Percentiles rank a stretch among this genome's conserved stretches.
These are phyloP conservation scores for Melanerpes aurifrons DNA, from an alignment of 2,113 vertebrate genomes.

Conservation along the genomic window DNA sequence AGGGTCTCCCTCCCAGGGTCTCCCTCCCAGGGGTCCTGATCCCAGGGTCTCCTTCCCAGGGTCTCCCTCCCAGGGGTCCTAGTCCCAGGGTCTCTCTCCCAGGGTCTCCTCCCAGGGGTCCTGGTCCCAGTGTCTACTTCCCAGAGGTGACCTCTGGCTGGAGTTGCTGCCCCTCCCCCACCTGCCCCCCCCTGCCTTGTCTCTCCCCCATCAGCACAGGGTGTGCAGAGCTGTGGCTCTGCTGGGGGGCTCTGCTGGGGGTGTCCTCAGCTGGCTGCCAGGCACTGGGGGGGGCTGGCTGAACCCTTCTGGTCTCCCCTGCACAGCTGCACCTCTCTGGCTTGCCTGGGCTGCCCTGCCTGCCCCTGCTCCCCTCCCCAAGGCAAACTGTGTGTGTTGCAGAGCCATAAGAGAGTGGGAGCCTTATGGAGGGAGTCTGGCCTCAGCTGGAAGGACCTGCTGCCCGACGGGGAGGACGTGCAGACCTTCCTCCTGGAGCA, in stretches of 20 bases:
- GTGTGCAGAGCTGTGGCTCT: not conserved
- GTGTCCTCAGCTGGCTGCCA: not conserved
- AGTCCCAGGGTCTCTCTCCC: too few species aligned
- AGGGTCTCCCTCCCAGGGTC: too few species aligned
- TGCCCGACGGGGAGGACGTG: conserved; percentile 91
- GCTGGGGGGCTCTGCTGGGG: not conserved
- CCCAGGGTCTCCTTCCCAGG: too few species aligned
- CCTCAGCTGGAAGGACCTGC: conserved; percentile 89
- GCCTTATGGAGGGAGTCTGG: conserved; percentile 92
- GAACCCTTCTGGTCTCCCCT: not conserved
- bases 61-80: too few species aligned
- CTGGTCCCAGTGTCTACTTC: not conserved
- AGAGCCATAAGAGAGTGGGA: conserved; percentile 98
- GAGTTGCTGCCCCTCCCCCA: not conserved
- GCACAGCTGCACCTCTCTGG: conserved; percentile 8
- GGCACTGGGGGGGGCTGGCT: not conserved
- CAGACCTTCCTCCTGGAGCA: conserved; percentile 91
- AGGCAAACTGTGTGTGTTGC: conserved; percentile 49
- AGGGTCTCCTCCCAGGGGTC: too few species aligned
- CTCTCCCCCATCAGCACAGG: not conserved
- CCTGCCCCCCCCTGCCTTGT: not conserved
- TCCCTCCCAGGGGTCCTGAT: too few species aligned
- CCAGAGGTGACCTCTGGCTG: not conserved
- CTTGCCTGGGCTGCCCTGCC: not conserved
- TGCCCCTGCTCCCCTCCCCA: not conserved